These are phyloP conservation scores for Archips xylosteana DNA, from an alignment of 2,888 invertebrate species.

Conservation along the genomic window DNA sequence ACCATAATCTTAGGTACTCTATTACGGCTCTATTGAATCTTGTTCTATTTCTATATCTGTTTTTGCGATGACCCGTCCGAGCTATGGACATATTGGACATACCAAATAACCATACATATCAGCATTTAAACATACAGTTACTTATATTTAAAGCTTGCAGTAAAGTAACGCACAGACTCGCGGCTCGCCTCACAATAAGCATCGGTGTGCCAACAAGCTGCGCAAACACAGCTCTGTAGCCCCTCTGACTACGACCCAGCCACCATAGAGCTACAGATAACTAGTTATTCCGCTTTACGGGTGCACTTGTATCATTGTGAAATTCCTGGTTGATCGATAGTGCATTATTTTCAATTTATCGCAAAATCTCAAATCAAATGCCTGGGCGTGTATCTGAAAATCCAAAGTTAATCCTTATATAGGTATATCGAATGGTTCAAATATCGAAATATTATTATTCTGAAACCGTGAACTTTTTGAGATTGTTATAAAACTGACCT, in stretches of 20 bases:
- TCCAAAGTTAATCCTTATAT: too few relatives aligned
- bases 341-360: neutral
- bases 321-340: neutral
- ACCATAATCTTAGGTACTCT: too few relatives aligned
- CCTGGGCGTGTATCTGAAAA: too few relatives aligned
- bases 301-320: neutral
- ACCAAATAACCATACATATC: too few relatives aligned
- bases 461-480: too few relatives aligned
- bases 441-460: too few relatives aligned
- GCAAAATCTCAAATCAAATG: neutral
- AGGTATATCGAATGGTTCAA: too few relatives aligned
- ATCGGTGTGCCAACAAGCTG: conserved; percentile 64
- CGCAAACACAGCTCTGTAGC: conserved; percentile 60
- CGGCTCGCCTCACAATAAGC: conserved; percentile 65
- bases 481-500: too few relatives aligned
- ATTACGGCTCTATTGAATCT: too few relatives aligned
- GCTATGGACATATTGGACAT: neutral
- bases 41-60: too few relatives aligned
- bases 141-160: neutral
- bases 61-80: too few relatives aligned
- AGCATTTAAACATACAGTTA: neutral
- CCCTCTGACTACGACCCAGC: conserved; percentile 40
- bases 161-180: conserved; percentile 15
- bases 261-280: neutral
- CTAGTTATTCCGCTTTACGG: neutral